phyloP scores from a whole-genome alignment of 2,113 vertebrate genomes.

The Syngnathus floridae region DNA sequence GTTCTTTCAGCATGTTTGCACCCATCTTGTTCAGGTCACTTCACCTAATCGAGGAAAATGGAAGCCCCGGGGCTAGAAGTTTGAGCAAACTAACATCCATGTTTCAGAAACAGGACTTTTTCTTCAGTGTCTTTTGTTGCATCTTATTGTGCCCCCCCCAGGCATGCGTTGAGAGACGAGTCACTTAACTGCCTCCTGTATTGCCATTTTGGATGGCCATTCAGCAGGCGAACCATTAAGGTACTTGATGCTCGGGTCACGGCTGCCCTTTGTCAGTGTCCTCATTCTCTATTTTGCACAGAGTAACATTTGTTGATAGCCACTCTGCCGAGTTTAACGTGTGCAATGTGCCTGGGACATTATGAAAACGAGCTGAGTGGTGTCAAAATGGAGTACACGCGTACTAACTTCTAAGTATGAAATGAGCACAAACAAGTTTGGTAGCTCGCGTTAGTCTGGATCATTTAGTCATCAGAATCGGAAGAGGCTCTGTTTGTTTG shows the following conservation, averaged over 20 bases:
- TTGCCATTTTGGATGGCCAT: conserved; percentile 58
- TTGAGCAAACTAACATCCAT: conserved; percentile 40
- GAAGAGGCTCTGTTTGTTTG: neutral
- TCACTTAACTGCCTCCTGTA: conserved; percentile 55
- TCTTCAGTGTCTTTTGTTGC: conserved; percentile 20
- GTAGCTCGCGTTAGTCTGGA: neutral
- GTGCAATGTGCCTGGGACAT: neutral
- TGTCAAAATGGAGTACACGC: neutral
- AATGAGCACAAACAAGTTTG: neutral
- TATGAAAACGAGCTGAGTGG: neutral
- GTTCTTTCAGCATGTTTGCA: conserved; percentile 53
- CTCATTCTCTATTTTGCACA: neutral
- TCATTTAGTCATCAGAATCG: neutral
- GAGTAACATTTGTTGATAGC: neutral
- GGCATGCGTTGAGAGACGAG: conserved; percentile 28
- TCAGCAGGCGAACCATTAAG: conserved; percentile 51
- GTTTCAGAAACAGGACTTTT: conserved; percentile 32
- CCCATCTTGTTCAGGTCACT: conserved; percentile 68
- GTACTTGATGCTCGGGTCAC: conserved; percentile 52
- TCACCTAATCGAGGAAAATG: conserved; percentile 56
- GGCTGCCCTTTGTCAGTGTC: conserved; percentile 22
- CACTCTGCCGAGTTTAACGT: neutral
- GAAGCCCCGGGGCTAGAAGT: conserved; percentile 42
- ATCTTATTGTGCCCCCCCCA: neutral
- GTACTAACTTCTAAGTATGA: too few species aligned